Evolutionary conservation across 2,888 invertebrate species (phyloP), one percentile per base, ranked within the genome.

Genomic region (Corbicula japonica): DNA sequence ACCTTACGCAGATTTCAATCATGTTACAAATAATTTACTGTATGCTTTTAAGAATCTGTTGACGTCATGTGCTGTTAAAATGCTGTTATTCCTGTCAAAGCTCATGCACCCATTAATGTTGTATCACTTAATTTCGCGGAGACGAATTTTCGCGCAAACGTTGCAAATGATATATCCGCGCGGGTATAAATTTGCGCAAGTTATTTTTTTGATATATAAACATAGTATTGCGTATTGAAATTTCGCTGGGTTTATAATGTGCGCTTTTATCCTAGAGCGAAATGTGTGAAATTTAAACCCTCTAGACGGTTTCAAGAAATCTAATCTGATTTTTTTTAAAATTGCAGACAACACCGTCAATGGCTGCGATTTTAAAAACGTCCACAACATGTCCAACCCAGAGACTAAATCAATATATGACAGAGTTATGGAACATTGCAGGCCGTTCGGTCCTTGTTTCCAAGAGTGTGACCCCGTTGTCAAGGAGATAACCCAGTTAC

Each of bases 391-490:
- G 8, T 71, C 76, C 8, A 15, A 66, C 38, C 80, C 82, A 10
- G 62, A 48, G 3, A 78, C 73, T 1, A 44, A 26, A 15, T 28
- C 23, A n/a, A 54, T 80, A 5, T 76, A 52, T 34, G 60, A 60
- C 23, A 60, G 54, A 28, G 58, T 84, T 1, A 58, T 28, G 23
- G 65, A 75, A 10, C 68, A 79, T 38, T 85, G 85, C 41, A 30
- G 65, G 28, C 48, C 72, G 0, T 70, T 74, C 26, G 56, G 69
- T 15, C 61, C 71, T 6, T 85, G 85, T 48, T 65, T 63, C 26
- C 28, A 68, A 6, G 79, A 81, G 21, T 85, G 85, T 68, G 30
- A 41, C 4, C 21, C 38, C 1, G 65, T 75, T 50, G 68, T 80
- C 35, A 54, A 38, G n/a, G 72, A 71, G 8, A 46, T 78, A 2